A percentile compares a stretch with the other conserved stretches of the same genome.
Evolutionary conservation across 2,797 vertebrate genomes (phyloP).

Genomic region (Premnoplex brunnescens): DNA sequence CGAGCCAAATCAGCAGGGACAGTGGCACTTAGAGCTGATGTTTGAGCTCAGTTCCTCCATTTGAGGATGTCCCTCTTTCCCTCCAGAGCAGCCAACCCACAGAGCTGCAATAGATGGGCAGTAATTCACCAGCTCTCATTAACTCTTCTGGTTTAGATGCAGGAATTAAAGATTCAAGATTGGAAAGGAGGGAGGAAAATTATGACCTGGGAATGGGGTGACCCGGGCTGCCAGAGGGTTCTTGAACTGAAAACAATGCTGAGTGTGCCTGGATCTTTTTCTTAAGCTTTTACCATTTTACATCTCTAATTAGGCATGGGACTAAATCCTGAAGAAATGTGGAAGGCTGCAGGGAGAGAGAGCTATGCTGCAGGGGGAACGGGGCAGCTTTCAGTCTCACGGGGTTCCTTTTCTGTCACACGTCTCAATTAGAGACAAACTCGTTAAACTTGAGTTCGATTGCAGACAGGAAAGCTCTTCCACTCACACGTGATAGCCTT

Average conservation of each 20-base stretch:
- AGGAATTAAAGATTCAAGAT: not conserved
- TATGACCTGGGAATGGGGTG: not conserved
- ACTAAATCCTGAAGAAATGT: not conserved
- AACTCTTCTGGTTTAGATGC: not conserved
- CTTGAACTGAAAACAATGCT: not conserved
- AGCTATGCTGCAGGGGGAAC: not conserved
- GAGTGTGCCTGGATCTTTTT: not conserved
- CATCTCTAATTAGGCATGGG: not conserved
- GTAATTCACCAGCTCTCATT: not conserved
- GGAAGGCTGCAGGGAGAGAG: not conserved
- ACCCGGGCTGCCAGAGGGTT: not conserved
- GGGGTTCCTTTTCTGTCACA: not conserved
- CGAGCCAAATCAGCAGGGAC: not conserved
- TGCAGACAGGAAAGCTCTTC: rapidly evolving
- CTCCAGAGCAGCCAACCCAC: not conserved
- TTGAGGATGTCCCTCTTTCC: not conserved
- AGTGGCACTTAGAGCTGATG: not conserved
- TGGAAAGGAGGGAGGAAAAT: not conserved
- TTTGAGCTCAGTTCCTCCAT: not conserved
- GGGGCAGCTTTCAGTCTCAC: rapidly evolving
- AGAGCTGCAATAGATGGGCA: not conserved
- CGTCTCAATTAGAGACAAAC: not conserved
- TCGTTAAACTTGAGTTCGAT: not conserved
- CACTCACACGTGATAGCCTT: not conserved
- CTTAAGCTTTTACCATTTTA: not conserved